Evolutionary conservation across 2,113 vertebrate species (phyloP).

Genomic region (Ochotona princeps): DNA sequence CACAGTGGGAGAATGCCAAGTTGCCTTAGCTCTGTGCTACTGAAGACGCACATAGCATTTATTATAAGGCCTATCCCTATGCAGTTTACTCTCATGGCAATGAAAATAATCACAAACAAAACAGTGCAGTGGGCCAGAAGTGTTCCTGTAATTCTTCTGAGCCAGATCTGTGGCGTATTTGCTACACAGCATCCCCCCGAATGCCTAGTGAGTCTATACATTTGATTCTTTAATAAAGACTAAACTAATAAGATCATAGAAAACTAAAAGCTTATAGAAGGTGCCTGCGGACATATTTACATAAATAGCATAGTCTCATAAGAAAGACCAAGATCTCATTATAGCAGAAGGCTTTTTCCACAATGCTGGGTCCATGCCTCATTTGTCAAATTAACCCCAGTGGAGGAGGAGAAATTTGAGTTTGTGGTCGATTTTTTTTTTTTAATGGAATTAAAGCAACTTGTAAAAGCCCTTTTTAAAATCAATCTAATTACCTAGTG

Average conservation of each 20-base stretch:
- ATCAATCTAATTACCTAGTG: slow-evolving; percentile 78
- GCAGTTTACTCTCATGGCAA: slow-evolving; percentile 82
- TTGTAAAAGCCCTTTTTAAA: slow-evolving; percentile 78
- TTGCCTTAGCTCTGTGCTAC: slow-evolving; percentile 79
- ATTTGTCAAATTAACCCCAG: slow-evolving; percentile 78
- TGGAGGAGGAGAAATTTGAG: slow-evolving; percentile 79
- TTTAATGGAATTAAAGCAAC: slow-evolving; percentile 66
- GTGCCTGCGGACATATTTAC: slow-evolving; percentile 87
- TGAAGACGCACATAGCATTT: slow-evolving; percentile 81
- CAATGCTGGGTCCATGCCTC: slow-evolving; percentile 68
- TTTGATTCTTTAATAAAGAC: slow-evolving; percentile 85
- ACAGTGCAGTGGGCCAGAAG: slow-evolving; percentile 76
- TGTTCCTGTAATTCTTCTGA: slow-evolving; percentile 54
- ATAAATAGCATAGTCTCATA: slow-evolving; percentile 85
- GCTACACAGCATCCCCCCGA: slow-evolving; percentile 67
- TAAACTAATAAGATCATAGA: slow-evolving; percentile 86
- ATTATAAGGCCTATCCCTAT: slow-evolving; percentile 83
- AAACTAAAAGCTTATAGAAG: slow-evolving; percentile 89
- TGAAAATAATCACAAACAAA: slow-evolving; percentile 78
- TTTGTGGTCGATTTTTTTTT: slow-evolving; percentile 62
- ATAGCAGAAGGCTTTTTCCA: slow-evolving; percentile 75
- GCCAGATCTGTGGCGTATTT: slow-evolving; percentile 74
- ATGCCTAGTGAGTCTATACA: slow-evolving; percentile 83
- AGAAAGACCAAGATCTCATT: slow-evolving; percentile 83
- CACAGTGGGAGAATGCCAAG: slow-evolving; percentile 81